A percentile compares a stretch with the other conserved stretches of the same genome.
Evolutionary conservation across 1,140 invertebrate genomes (phyloP).

Genomic region (Cyclina sinensis): DNA sequence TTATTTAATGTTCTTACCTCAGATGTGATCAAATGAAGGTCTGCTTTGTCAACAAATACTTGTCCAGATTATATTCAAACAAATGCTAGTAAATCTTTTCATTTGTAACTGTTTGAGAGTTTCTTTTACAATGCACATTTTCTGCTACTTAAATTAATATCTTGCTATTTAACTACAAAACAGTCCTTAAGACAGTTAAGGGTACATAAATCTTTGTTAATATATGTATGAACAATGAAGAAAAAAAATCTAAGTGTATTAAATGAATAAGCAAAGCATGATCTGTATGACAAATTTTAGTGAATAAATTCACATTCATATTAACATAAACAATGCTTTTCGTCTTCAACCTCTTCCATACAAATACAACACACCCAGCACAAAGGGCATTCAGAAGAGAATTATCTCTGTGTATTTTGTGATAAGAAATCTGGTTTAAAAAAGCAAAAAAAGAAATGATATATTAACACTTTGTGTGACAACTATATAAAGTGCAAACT

Average conservation of each 20-base stretch:
- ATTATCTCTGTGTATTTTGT: not conserved
- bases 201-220: not conserved
- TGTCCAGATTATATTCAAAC: too few species aligned
- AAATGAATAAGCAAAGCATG: not conserved
- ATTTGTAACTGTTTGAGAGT: too few species aligned
- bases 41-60: too few species aligned
- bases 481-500: not conserved
- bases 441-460: slow-evolving; percentile 15
- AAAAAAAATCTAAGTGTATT: slow-evolving; percentile 13
- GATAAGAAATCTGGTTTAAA: not conserved
- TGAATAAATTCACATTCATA: not conserved
- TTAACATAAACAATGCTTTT: not conserved
- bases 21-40: not conserved
- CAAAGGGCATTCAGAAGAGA: not conserved
- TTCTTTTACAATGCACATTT: too few species aligned
- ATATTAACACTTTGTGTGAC: not conserved
- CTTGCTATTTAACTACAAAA: too few species aligned
- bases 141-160: too few species aligned
- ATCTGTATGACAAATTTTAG: slow-evolving; percentile 2
- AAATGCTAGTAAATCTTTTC: too few species aligned
- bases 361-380: not conserved
- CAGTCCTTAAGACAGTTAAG: not conserved
- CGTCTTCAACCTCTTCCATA: not conserved
- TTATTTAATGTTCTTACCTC: not conserved
- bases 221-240: not conserved